Evolutionary conservation across 2,113 vertebrate species (phyloP).

Genomic region (Mola mola): DNA sequence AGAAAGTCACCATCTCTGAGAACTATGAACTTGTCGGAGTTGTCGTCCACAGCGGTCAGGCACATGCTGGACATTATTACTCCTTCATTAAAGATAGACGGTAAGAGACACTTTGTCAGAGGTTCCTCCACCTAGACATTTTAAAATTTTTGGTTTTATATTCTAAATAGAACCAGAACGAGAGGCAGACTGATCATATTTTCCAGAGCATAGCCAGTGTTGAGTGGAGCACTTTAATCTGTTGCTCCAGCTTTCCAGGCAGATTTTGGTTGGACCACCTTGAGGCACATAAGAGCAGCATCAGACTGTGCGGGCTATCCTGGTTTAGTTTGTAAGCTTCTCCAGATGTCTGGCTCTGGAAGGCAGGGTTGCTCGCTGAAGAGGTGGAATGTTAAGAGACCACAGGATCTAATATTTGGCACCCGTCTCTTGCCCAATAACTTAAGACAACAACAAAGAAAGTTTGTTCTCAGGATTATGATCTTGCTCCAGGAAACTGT

Average conservation of each 20-base stretch:
- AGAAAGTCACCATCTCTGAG: constrained; percentile 97
- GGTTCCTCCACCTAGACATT: neutral
- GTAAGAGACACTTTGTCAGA: constrained; percentile 72
- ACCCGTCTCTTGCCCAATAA: neutral
- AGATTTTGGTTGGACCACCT: constrained; percentile 28
- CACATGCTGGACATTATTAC: constrained; percentile 97
- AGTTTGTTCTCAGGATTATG: constrained; percentile 11
- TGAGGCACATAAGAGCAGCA: constrained; percentile 31
- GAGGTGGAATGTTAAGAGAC: constrained; percentile 41
- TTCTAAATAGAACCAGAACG: no score
- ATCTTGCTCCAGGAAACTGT: neutral
- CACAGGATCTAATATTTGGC: constrained; percentile 39
- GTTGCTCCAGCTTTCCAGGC: constrained; percentile 33
- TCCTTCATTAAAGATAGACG: constrained; percentile 98
- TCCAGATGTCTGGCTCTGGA: constrained; percentile 73
- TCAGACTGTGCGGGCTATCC: constrained; percentile 38
- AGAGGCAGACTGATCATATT: no score
- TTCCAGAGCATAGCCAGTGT: no score
- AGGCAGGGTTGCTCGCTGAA: constrained; percentile 40
- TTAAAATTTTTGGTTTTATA: no score
- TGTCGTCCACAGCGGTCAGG: constrained; percentile 97
- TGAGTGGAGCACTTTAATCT: no score
- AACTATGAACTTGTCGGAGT: constrained; percentile 98
- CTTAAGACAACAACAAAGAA: constrained; percentile 15
- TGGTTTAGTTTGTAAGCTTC: constrained; percentile 57